Evolutionary conservation across 2,888 invertebrate species (phyloP).

Genomic region (Scotopteryx bipunctaria): DNA sequence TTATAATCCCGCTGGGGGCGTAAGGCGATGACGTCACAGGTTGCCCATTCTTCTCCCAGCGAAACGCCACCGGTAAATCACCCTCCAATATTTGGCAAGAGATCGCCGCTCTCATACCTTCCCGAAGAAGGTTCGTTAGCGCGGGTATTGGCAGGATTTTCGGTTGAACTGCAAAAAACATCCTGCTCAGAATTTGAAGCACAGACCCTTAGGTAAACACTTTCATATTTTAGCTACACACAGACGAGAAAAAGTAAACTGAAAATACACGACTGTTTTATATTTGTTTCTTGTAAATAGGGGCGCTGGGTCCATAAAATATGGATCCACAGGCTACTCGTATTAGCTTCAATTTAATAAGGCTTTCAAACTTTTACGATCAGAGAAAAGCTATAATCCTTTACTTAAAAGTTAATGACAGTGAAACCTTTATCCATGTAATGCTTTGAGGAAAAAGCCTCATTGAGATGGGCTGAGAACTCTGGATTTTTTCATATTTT

Average conservation of each 20-base stretch:
- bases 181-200: conserved; percentile 20
- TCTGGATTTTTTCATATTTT: conserved; percentile 61
- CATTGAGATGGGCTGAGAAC: conserved; percentile 40
- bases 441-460: conserved; percentile 28
- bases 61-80: conserved; percentile 94
- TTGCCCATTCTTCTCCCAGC: conserved; percentile 95
- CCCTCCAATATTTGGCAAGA: conserved; percentile 96
- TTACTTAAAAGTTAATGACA: conserved; percentile 34
- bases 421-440: conserved; percentile 27
- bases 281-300: conserved; percentile 7
- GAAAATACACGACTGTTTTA: conserved; percentile 17
- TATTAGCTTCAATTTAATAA: conserved; percentile 15
- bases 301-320: conserved; percentile 1
- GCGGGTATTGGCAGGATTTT: conserved; percentile 93
- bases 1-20: conserved; percentile 74
- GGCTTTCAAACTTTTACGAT: conserved; percentile 18
- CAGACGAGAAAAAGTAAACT: conserved; percentile 15
- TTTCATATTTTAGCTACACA: conserved; percentile 16
- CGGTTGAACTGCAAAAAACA: conserved; percentile 86
- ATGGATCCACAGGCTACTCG: conserved; percentile 7
- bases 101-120: conserved; percentile 94
- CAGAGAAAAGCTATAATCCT: conserved; percentile 24
- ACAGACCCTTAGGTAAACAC: conserved; percentile 3
- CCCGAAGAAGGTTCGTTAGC: conserved; percentile 90
- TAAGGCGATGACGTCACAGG: conserved; percentile 86